phyloP scores from a whole-genome alignment of 2,888 invertebrate species.

The Fragum fragum region DNA sequence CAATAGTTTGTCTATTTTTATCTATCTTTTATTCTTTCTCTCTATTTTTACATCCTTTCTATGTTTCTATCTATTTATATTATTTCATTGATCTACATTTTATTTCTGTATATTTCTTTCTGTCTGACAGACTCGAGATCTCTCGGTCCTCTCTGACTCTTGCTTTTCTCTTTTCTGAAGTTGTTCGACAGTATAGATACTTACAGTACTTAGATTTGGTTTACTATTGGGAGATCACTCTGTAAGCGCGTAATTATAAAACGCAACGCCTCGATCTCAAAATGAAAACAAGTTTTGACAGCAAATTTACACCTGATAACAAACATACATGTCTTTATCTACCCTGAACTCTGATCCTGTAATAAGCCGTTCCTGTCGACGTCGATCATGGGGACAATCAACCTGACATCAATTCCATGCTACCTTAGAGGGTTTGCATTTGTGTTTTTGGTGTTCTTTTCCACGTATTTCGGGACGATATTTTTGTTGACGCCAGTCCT shows the following conservation, averaged over 20 bases:
- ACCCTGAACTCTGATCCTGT: neutral
- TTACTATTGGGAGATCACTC: neutral
- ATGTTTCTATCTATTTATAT: too few relatives aligned
- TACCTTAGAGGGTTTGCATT: slow-evolving; percentile 69
- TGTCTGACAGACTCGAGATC: too few relatives aligned
- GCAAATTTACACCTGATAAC: slow-evolving; percentile 17
- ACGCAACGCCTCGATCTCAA: neutral
- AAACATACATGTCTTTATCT: slow-evolving; percentile 4
- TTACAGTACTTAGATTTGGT: neutral
- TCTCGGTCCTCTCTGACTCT: too few relatives aligned
- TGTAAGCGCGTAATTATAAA: neutral
- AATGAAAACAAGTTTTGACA: slow-evolving; percentile 28
- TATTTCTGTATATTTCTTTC: too few relatives aligned
- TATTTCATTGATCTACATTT: too few relatives aligned
- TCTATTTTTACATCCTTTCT: too few relatives aligned
- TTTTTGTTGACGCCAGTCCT: slow-evolving; percentile 91
- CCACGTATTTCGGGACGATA: slow-evolving; percentile 87
- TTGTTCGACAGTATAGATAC: too few relatives aligned
- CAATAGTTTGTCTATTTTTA: too few relatives aligned
- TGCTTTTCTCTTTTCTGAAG: too few relatives aligned
- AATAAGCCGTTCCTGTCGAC: neutral
- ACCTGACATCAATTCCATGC: slow-evolving; percentile 23
- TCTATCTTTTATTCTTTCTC: too few relatives aligned
- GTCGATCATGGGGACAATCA: slow-evolving; percentile 1
- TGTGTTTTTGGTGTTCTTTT: slow-evolving; percentile 69